phyloP scores from a whole-genome alignment of 2,113 vertebrate genomes.

The Hydrolagus affinis region DNA sequence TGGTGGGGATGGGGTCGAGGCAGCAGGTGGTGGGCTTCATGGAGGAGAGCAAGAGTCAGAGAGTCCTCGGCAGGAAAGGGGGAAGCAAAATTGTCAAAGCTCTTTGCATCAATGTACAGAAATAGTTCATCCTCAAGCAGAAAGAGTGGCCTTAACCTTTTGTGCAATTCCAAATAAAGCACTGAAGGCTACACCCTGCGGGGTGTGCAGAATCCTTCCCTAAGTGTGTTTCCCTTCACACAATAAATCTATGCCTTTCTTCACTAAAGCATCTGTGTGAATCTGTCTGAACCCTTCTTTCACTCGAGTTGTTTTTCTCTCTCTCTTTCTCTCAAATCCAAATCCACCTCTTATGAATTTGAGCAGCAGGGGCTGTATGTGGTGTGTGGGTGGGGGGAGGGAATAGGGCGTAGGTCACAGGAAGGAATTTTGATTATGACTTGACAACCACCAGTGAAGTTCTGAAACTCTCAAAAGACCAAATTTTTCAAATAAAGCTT shows the following conservation, averaged over 20 bases:
- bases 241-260: not conserved
- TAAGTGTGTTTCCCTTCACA: not conserved
- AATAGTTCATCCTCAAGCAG: not conserved
- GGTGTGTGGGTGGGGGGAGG: not conserved
- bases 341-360: not conserved
- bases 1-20: too few species aligned
- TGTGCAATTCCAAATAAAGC: not conserved
- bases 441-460: constrained; percentile 28
- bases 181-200: not conserved
- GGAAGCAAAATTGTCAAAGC: too few species aligned
- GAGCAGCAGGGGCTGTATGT: not conserved
- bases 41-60: too few species aligned
- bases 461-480: constrained; percentile 18
- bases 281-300: constrained; percentile 2
- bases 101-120: too few species aligned
- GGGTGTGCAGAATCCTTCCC: not conserved
- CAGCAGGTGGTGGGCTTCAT: too few species aligned
- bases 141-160: not conserved
- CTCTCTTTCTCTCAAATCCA: too few species aligned
- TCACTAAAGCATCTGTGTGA: not conserved
- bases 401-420: constrained; percentile 21
- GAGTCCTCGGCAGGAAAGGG: too few species aligned
- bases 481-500: constrained; percentile 7
- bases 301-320: not conserved
- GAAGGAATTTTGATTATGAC: constrained; percentile 33